phyloP scores from a whole-genome alignment of 1,140 invertebrate species.

The Aphelenchoides besseyi region DNA sequence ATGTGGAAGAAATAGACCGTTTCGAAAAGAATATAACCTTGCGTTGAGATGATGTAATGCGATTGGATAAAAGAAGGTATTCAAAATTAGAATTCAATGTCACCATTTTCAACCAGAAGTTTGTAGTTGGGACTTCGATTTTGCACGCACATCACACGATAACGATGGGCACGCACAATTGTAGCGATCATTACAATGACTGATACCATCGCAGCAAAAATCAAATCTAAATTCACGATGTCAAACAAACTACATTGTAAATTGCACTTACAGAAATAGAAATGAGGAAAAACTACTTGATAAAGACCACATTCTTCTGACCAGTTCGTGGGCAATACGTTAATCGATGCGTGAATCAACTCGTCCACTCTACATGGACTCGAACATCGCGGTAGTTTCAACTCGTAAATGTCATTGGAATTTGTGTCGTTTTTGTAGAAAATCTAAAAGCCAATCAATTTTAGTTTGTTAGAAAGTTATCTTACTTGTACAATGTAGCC shows the following conservation, averaged over 20 bases:
- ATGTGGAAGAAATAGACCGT: not conserved
- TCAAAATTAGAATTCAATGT: not conserved
- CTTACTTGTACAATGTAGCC: constrained; percentile 24
- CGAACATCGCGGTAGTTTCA: constrained; percentile 31
- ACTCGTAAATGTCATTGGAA: constrained; percentile 32
- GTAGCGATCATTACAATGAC: not conserved
- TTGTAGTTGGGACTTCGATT: constrained; percentile 9
- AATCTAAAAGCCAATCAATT: constrained; percentile 37
- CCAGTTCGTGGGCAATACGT: constrained; percentile 38
- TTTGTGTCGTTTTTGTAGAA: constrained; percentile 54
- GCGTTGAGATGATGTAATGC: too few species aligned
- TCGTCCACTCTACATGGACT: constrained; percentile 29
- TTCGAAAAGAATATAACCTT: not conserved
- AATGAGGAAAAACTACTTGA: constrained; percentile 1
- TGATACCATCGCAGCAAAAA: constrained; percentile 7
- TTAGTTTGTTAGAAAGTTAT: constrained; percentile 9
- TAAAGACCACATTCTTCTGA: constrained; percentile 37
- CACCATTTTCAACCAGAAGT: not conserved
- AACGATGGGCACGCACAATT: not conserved
- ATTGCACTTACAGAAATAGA: constrained; percentile 23
- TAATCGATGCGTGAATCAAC: not conserved
- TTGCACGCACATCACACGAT: not conserved
- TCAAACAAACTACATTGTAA: not conserved
- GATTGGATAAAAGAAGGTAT: too few species aligned
- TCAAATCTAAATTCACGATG: not conserved